Evolutionary conservation across 2,113 vertebrate species (phyloP), one percentile per base, ranked within the genome.

Genomic region (Poecile atricapillus): DNA sequence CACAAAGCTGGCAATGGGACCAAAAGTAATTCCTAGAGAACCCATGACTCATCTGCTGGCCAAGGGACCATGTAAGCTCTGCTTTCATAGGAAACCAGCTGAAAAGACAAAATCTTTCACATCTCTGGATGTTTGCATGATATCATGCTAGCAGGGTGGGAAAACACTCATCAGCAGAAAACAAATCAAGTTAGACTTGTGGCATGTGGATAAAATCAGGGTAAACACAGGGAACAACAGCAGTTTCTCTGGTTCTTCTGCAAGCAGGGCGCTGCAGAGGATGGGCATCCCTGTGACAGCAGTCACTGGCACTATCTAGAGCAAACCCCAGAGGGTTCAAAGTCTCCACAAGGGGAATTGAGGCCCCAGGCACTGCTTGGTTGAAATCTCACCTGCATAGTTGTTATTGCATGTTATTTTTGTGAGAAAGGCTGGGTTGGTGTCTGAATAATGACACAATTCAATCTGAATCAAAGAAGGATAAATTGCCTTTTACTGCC

Each of bases 191-290:
- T 8, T 60, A 52, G 35, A 13, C 14, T 13, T n/a, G 15, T 27
- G 41, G n/a, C 1, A 2, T 7, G 41, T 60, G 39, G 52, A 19
- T 77, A 39, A 80, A 87, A 50, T 35, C 3, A 0, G 22, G 10
- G 23, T 46, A 43, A 58, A 13, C 7, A n/a, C 8, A 20, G 56
- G 37, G 52, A 90, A 39, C 53, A 44, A 7, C 44, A 90, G 70
- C 31, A 71, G 35, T 21, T 59, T 19, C 53, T 43, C 49, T n/a
- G 35, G 49, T 56, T 53, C 44, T 5, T 47, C 43, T 73, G 73
- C 46, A 52, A 0, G 14, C 0, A 4, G 22, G 53, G 18, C 1
- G 0, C 53, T 37, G 64, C 5, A 1, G 44, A 13, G 27, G 31
- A 63, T 0, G 0, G 63, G 25, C 46, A 71, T 23, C 14, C 16